Percentiles rank a stretch among this genome's conserved stretches.
Evolutionary conservation across 2,113 vertebrate species (phyloP).

Genomic region (Gymnorhina tibicen): DNA sequence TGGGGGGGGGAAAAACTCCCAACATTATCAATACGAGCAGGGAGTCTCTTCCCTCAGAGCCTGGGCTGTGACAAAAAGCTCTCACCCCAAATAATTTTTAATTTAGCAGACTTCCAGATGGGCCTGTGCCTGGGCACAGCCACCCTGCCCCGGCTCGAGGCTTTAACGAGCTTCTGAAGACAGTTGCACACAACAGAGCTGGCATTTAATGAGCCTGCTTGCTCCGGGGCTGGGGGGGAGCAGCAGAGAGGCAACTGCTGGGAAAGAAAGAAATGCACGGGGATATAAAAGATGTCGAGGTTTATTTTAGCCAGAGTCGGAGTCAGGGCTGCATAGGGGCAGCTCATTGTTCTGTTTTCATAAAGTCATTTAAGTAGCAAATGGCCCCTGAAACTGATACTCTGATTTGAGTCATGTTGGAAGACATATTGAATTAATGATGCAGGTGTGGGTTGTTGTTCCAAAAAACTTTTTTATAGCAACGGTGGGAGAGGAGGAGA

Average conservation of each 20-base stretch:
- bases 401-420: constrained; percentile 59
- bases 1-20: accelerated
- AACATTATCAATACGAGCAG: accelerated
- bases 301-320: constrained; percentile 33
- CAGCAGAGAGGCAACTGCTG: neutral
- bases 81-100: neutral
- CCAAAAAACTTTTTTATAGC: constrained; percentile 62
- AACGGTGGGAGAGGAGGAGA: constrained; percentile 27
- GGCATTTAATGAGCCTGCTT: neutral
- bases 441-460: constrained; percentile 58
- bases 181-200: neutral
- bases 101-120: neutral
- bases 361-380: constrained; percentile 64
- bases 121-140: neutral
- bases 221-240: neutral
- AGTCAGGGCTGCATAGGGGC: neutral
- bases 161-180: neutral
- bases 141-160: neutral
- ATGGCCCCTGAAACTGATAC: constrained; percentile 69
- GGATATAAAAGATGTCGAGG: constrained; percentile 18
- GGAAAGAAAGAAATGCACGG: neutral
- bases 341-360: constrained; percentile 55
- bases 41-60: neutral
- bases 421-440: constrained; percentile 69
- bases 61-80: neutral